Base-by-base conservation (phyloP, 2,113 vertebrate genomes). In the Sakesphorus luctuosus region DNA sequence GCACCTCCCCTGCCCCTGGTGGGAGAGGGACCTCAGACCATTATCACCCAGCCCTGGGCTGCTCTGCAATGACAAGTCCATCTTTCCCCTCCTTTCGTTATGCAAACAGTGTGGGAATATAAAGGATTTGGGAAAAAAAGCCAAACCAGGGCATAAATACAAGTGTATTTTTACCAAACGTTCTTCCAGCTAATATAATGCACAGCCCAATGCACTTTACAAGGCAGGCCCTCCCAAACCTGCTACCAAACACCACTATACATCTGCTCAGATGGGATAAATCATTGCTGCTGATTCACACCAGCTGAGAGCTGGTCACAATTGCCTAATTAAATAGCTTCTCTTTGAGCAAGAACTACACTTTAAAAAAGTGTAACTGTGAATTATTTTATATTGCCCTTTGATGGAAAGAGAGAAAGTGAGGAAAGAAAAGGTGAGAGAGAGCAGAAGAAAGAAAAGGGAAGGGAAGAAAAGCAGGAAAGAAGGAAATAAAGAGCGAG, bases 211-310 rank as follows among this genome's bases (percentile, higher is more conserved):
- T 75, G 75, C 87, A 92, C 35, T 93, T 96, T 86, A 93, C 72
- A 90, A 93, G 85, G 61, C 85, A 94, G 25, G 3, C 4, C 65
- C 50, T 72, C 61, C 78, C 81, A 90, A 84, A 78, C 21, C 50
- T 61, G 58, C 85, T 92, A 88, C 58, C 26, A 71, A 81, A 78
- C 68, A 93, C 76, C 65, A 90, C 40, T 71, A 67, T 74, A 89
- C 72, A 38, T 83, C 5, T 56, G 56, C 71, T 93, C 88, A 95
- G 76, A 73, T 86, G 88, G 52, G 88, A 65, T 93, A 95, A 95
- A 95, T 94, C 52, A 93, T 36, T 74, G 56, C 61, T 92, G 89
- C 83, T 97, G 92, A 95, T 95, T 87, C 88, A 78, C 61, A 81
- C 84, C 94, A 94, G 90, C 83, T 93, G 93, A 94, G 85, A 90